A percentile compares a stretch with the other conserved stretches of the same genome.
Conservation (phyloP, 2,113 vertebrate genomes). For the Saimiri boliviensis region DNA sequence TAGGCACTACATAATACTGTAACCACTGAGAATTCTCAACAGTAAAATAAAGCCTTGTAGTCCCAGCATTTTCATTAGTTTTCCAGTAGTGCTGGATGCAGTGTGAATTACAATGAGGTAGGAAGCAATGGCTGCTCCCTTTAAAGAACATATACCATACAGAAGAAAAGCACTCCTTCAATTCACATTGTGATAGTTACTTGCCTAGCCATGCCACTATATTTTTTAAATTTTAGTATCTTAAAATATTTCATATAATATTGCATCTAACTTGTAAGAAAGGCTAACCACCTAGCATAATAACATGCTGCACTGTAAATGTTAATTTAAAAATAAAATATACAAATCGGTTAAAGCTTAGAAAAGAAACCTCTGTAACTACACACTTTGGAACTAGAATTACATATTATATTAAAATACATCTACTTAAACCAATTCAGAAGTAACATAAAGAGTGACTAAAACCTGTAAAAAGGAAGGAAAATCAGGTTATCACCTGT, state of each 20-base stretch:
- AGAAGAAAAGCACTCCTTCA: slow-evolving; percentile 67
- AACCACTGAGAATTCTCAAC: slow-evolving; percentile 86
- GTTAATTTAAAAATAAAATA: slow-evolving; percentile 59
- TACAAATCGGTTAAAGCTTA: slow-evolving; percentile 59
- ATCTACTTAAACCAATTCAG: slow-evolving; percentile 46
- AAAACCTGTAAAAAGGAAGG: background rate
- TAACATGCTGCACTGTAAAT: slow-evolving; percentile 50
- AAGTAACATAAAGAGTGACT: slow-evolving; percentile 33
- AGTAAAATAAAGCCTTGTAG: slow-evolving; percentile 87
- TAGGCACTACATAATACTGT: slow-evolving; percentile 83
- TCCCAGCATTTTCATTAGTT: slow-evolving; percentile 89
- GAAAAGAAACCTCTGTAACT: slow-evolving; percentile 10
- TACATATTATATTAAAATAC: background rate
- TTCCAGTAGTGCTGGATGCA: slow-evolving; percentile 83
- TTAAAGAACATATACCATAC: slow-evolving; percentile 71
- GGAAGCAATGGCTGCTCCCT: slow-evolving; percentile 77
- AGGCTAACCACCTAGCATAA: slow-evolving; percentile 48
- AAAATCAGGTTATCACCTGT: slow-evolving; percentile 45
- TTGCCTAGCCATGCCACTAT: slow-evolving; percentile 66
- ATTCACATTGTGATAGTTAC: slow-evolving; percentile 66
- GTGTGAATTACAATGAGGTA: slow-evolving; percentile 87
- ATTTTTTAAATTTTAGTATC: slow-evolving; percentile 67
- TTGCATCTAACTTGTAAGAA: slow-evolving; percentile 48
- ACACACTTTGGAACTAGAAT: background rate
- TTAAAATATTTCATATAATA: slow-evolving; percentile 54